Percentiles rank a stretch among this genome's conserved stretches.
phyloP scores from a whole-genome alignment of 2,888 invertebrate species.

The Stenichneumon culpator region DNA sequence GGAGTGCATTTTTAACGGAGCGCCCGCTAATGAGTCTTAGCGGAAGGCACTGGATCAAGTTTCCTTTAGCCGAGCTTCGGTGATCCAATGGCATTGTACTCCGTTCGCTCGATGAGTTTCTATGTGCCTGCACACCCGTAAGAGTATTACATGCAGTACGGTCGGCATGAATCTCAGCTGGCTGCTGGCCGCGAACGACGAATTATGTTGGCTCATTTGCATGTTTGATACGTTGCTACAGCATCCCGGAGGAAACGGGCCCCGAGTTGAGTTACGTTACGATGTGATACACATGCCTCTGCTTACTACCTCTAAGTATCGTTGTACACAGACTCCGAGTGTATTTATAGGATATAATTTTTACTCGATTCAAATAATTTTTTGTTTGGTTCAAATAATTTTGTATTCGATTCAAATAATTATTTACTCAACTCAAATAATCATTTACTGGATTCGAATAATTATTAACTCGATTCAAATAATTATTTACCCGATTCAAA shows the following conservation, averaged over 20 bases:
- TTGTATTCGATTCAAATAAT: too few species aligned
- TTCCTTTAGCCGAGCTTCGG: constrained; percentile 32
- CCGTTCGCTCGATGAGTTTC: constrained; percentile 40
- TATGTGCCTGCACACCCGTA: constrained; percentile 22
- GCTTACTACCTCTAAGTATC: constrained; percentile 30
- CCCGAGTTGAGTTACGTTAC: constrained; percentile 65
- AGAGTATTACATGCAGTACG: constrained; percentile 49
- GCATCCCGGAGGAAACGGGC: constrained; percentile 72
- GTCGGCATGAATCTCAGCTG: constrained; percentile 54
- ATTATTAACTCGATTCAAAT: too few species aligned
- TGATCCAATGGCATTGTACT: constrained; percentile 56
- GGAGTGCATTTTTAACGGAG: not conserved
- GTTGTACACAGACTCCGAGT: constrained; percentile 39
- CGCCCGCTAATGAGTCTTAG: not conserved
- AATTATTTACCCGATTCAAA: too few species aligned
- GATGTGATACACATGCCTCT: constrained; percentile 54
- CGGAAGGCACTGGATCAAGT: not conserved
- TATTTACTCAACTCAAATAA: too few species aligned
- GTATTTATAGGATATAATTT: not conserved
- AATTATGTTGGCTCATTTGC: constrained; percentile 79
- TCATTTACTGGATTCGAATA: too few species aligned
- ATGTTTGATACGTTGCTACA: constrained; percentile 80
- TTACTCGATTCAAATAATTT: not conserved
- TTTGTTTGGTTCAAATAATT: too few species aligned
- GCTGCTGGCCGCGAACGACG: constrained; percentile 74